These are phyloP conservation scores for Rhynchotus rufescens DNA, from an alignment of 2,797 vertebrate species.

Conservation along the genomic window DNA sequence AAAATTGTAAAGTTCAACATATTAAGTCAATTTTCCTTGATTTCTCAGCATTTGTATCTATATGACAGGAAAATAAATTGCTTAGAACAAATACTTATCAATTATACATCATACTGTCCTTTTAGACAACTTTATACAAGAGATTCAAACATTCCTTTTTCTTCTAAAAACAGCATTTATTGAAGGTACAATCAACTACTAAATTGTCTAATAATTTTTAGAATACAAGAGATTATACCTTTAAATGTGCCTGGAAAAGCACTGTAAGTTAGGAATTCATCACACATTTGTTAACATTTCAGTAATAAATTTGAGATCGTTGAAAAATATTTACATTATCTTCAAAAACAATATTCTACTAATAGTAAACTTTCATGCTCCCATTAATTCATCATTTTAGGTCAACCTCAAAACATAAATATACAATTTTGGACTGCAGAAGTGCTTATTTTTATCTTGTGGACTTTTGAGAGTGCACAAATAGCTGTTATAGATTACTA, in stretches of 20 bases:
- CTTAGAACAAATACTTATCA: neutral
- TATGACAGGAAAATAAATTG: neutral
- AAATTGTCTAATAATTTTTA: neutral
- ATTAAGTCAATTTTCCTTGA: neutral
- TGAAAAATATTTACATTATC: neutral
- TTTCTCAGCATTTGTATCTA: neutral
- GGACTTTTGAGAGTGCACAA: constrained; percentile 16
- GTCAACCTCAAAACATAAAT: neutral
- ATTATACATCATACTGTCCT: neutral
- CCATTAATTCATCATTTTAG: neutral
- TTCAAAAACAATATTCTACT: neutral
- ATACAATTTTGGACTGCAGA: neutral
- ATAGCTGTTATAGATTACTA: constrained; percentile 11
- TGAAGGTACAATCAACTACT: neutral
- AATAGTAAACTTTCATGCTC: neutral
- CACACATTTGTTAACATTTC: neutral
- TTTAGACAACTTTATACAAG: neutral
- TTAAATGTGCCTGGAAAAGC: neutral
- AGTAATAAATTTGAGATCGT: neutral
- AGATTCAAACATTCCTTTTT: neutral
- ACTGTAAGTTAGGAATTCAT: neutral
- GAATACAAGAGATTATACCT: no score
- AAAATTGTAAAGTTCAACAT: neutral
- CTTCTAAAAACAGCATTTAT: neutral
- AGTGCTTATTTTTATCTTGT: neutral